A percentile compares a stretch with the other conserved stretches of the same genome.
phyloP scores from a whole-genome alignment of 2,888 invertebrate genomes.

The Pedicia rivosa region DNA sequence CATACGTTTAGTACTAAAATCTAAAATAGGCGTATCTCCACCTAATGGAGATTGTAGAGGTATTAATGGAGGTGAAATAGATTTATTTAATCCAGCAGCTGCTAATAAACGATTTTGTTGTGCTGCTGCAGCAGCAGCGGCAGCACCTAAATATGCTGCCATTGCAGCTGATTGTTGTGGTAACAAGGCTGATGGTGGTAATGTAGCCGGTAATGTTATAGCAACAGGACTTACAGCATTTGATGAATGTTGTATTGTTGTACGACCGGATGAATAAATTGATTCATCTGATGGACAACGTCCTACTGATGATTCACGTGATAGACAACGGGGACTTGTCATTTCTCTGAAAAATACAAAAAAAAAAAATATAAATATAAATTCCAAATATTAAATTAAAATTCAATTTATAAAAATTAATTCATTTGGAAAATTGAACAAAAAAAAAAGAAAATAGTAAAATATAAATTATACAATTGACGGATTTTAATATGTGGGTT shows the following conservation, averaged over 20 bases:
- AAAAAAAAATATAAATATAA: no score
- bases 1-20: conserved; percentile 61
- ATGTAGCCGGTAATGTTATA: conserved; percentile 45
- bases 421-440: no score
- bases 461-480: no score
- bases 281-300: conserved; percentile 66
- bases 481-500: no score
- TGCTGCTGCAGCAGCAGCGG: conserved; percentile 50
- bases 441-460: no score
- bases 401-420: no score
- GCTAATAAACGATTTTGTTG: conserved; percentile 59
- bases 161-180: conserved; percentile 70
- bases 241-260: conserved; percentile 34
- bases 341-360: conserved; percentile 52
- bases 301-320: conserved; percentile 58
- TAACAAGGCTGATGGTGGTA: conserved; percentile 48
- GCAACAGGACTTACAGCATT: conserved; percentile 41
- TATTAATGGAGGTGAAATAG: conserved; percentile 28
- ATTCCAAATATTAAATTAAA: no score
- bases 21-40: conserved; percentile 48
- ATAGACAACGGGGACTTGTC: conserved; percentile 62
- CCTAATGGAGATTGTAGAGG: conserved; percentile 38
- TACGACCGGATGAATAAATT: conserved; percentile 44
- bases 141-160: conserved; percentile 63
- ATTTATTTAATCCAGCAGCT: conserved; percentile 43